These are phyloP conservation scores for Drosophila peninsularis DNA, from an alignment of 2,888 invertebrate species.

Conservation along the genomic window DNA sequence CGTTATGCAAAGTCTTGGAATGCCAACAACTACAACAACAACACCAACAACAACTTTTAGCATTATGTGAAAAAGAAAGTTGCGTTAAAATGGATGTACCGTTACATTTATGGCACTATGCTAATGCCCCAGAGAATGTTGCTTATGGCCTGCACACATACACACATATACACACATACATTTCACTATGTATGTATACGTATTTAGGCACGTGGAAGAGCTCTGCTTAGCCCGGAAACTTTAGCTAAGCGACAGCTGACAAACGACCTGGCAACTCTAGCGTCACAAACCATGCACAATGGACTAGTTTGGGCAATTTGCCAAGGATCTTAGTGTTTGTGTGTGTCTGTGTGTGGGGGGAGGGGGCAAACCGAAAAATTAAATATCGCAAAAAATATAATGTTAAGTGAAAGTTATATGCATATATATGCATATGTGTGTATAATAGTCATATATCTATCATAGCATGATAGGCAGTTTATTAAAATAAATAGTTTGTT, in stretches of 20 bases:
- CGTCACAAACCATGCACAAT: constrained; percentile 3
- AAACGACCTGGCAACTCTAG: constrained; percentile 37
- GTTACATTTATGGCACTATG: constrained; percentile 56
- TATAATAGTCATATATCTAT: no score
- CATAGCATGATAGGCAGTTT: not conserved
- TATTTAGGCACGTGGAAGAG: constrained; percentile 10
- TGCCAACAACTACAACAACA: constrained; percentile 11
- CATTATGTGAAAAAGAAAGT: constrained; percentile 20
- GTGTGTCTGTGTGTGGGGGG: not conserved
- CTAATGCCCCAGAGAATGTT: constrained; percentile 45
- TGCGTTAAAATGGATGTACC: constrained; percentile 48
- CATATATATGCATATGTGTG: not conserved
- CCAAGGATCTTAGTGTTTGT: not conserved
- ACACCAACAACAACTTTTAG: constrained; percentile 17
- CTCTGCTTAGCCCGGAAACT: constrained; percentile 1
- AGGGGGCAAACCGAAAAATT: not conserved
- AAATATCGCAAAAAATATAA: not conserved
- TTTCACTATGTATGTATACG: not conserved
- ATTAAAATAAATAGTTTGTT: not conserved
- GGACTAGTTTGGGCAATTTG: constrained; percentile 18
- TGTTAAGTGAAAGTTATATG: not conserved
- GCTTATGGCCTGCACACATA: constrained; percentile 30
- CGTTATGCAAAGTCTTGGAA: constrained; percentile 27
- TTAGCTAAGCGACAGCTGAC: constrained; percentile 36
- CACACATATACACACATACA: not conserved